These are phyloP conservation scores for Caenorhabditis wallacei DNA, from an alignment of 2,888 invertebrate species.

Conservation along the genomic window DNA sequence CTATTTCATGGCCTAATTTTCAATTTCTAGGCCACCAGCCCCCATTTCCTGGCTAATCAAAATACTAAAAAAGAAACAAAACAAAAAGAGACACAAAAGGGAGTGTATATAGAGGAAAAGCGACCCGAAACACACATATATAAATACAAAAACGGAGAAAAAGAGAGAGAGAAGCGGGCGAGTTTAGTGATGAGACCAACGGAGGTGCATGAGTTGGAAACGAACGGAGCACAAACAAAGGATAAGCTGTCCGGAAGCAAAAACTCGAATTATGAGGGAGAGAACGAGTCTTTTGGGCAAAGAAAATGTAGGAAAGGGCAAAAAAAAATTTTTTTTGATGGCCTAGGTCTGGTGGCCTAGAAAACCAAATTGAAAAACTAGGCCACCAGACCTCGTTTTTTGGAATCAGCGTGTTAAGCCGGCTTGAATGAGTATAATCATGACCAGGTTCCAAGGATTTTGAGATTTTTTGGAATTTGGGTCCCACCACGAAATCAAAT, in stretches of 20 bases:
- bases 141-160: background rate
- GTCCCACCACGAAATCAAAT: background rate
- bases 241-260: slow-evolving; percentile 1
- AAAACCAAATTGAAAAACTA: background rate
- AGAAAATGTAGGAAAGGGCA: background rate
- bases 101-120: too few relatives aligned
- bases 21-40: background rate
- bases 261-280: background rate
- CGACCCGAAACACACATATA: too few relatives aligned
- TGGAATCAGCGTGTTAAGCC: background rate
- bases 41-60: background rate
- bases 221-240: slow-evolving; percentile 53
- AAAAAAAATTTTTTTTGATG: background rate
- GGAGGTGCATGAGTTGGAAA: slow-evolving; percentile 45
- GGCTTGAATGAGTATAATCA: background rate
- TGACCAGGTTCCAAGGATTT: background rate
- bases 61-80: background rate
- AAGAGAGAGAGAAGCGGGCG: background rate
- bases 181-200: too few relatives aligned
- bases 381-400: background rate
- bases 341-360: too few relatives aligned
- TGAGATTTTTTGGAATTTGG: background rate
- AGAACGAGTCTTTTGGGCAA: background rate
- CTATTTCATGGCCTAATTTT: background rate
- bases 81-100: background rate